A percentile compares a stretch with the other conserved stretches of the same genome.
Conservation (phyloP, 2,113 vertebrate genomes). For the Dicentrarchus labrax region DNA sequence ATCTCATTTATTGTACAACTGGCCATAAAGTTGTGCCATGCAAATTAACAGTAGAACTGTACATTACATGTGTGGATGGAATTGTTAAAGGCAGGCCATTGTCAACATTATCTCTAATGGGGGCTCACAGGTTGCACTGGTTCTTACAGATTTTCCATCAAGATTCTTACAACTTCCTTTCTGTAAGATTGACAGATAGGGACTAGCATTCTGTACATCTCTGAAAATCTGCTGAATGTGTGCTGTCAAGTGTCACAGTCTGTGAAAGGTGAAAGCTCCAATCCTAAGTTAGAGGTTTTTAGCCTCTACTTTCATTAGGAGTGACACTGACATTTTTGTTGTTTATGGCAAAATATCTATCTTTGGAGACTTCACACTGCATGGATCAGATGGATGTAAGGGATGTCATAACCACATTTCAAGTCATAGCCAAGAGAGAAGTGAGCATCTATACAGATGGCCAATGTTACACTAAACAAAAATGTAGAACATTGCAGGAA, state of each 20-base stretch:
- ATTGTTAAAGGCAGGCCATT: slow-evolving; percentile 2
- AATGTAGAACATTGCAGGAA: not conserved
- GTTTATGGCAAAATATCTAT: slow-evolving; percentile 15
- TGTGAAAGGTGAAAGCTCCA: slow-evolving; percentile 29
- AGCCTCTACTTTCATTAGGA: not conserved
- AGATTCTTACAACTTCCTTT: not conserved
- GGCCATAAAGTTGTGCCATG: slow-evolving; percentile 5
- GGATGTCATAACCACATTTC: not conserved
- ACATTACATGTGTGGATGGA: not conserved
- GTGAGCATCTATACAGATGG: not conserved
- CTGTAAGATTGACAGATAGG: slow-evolving; percentile 7
- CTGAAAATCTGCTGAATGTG: slow-evolving; percentile 19
- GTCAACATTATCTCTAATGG: slow-evolving; percentile 14
- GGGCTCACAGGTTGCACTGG: not conserved
- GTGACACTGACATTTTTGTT: slow-evolving; percentile 11
- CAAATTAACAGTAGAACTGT: slow-evolving; percentile 27
- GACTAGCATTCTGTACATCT: not conserved
- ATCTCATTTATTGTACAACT: slow-evolving; percentile 44
- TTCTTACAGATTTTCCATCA: slow-evolving; percentile 16
- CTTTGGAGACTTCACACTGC: slow-evolving; percentile 29
- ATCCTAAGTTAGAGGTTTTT: not conserved
- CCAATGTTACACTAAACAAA: not conserved
- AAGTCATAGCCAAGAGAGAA: not conserved
- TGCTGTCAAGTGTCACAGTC: slow-evolving; percentile 26
- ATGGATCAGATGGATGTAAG: not conserved